Conservation (phyloP, 2,797 vertebrate genomes). For the Gallinago stenura region DNA sequence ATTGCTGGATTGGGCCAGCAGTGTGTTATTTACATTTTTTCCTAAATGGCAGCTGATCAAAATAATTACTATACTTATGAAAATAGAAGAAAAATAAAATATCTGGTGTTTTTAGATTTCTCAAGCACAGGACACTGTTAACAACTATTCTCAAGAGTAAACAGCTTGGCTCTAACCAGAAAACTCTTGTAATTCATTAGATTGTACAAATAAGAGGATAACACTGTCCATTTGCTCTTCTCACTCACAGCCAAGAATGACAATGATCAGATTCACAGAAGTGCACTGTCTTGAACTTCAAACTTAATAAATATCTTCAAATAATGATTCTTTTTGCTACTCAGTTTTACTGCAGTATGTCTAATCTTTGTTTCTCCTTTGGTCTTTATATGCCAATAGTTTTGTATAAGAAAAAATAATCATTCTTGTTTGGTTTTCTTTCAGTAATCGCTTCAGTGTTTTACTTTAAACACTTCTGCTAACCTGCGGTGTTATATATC, state of each 20-base stretch:
- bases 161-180: neutral
- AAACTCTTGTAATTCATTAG: neutral
- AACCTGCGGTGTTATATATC: fast-evolving
- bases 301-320: neutral
- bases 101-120: neutral
- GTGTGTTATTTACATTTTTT: neutral
- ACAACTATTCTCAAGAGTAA: neutral
- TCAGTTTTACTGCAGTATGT: neutral
- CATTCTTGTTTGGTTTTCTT: neutral
- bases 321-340: neutral
- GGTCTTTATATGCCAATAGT: neutral
- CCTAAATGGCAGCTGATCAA: neutral
- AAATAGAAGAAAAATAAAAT: neutral
- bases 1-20: neutral
- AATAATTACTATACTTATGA: neutral
- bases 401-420: neutral
- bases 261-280: neutral
- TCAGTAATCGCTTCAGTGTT: neutral
- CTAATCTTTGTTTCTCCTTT: neutral
- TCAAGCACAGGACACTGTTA: neutral
- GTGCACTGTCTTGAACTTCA: neutral
- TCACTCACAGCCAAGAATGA: neutral
- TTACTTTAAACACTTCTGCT: neutral
- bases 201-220: neutral
- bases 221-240: neutral